A percentile compares a stretch with the other conserved stretches of the same genome.
phyloP scores from a whole-genome alignment of 2,113 vertebrate species.

The Prolemur simus region DNA sequence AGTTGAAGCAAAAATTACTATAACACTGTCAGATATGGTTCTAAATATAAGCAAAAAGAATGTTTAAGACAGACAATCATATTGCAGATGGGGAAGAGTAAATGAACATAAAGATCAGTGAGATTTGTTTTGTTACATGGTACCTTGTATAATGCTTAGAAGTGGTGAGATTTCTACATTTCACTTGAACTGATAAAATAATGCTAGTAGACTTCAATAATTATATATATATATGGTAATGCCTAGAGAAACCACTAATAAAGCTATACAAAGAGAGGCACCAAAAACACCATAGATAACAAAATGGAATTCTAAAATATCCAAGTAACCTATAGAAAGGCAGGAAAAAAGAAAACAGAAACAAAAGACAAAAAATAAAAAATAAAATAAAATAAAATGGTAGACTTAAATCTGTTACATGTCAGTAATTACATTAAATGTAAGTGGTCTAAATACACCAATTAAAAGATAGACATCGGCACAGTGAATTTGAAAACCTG shows the following conservation, averaged over 20 bases:
- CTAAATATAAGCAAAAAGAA: background rate
- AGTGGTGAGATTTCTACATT: background rate
- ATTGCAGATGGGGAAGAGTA: background rate
- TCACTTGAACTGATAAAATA: background rate
- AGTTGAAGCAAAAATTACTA: background rate
- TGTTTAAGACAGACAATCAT: background rate
- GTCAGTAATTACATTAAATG: background rate
- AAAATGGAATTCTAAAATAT: background rate
- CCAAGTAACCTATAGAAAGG: background rate
- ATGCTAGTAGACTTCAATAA: background rate
- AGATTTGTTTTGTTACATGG: too few species aligned
- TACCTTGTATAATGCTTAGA: too few species aligned
- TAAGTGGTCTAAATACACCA: background rate
- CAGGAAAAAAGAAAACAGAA: background rate
- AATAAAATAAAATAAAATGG: background rate
- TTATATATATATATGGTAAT: background rate
- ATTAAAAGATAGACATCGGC: background rate
- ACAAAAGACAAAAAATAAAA: background rate
- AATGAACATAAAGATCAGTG: background rate
- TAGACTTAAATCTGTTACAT: background rate
- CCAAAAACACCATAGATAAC: background rate
- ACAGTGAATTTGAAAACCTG: background rate
- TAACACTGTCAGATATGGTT: background rate
- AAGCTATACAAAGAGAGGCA: background rate
- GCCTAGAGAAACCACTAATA: background rate